Percentiles rank a stretch among this genome's conserved stretches.
phyloP scores from a whole-genome alignment of 35 echinoderm and acorn worm genomes.

The Chiridota heheva region DNA sequence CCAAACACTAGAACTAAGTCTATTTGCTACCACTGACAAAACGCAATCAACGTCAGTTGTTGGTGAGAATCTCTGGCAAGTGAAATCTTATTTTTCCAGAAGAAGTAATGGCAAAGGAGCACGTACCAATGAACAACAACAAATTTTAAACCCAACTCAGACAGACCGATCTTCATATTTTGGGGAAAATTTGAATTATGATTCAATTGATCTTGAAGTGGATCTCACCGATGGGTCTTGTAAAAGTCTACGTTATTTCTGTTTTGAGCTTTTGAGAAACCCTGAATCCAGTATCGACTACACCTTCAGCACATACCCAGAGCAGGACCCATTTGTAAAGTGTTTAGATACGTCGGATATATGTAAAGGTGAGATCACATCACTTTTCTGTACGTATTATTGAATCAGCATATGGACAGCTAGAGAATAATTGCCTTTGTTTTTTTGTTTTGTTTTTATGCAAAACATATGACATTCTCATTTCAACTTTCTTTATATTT shows the following conservation, averaged over 20 bases:
- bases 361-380: constrained; percentile 61
- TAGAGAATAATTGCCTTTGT: no score
- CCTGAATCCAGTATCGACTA: constrained; percentile 63
- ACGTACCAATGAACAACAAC: constrained; percentile 33
- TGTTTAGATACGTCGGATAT: constrained; percentile 47
- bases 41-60: constrained; percentile 49
- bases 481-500: no score
- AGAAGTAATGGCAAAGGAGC: constrained; percentile 63
- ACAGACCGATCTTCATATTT: not conserved
- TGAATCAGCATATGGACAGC: no score
- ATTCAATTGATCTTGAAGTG: constrained; percentile 48
- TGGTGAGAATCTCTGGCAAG: constrained; percentile 62
- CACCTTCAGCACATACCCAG: constrained; percentile 56
- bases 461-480: no score
- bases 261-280: constrained; percentile 73
- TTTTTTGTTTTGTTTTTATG: no score
- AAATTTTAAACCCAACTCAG: constrained; percentile 57
- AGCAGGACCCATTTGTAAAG: constrained; percentile 39
- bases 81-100: constrained; percentile 61
- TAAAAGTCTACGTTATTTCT: constrained; percentile 60
- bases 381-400: no score
- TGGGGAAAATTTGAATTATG: constrained; percentile 44
- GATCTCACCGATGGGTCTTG: constrained; percentile 61
- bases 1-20: no score
- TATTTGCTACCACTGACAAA: constrained; percentile 28